These are phyloP conservation scores for Ardeotis arabs DNA, from an alignment of 2,113 vertebrate genomes.

Conservation along the genomic window DNA sequence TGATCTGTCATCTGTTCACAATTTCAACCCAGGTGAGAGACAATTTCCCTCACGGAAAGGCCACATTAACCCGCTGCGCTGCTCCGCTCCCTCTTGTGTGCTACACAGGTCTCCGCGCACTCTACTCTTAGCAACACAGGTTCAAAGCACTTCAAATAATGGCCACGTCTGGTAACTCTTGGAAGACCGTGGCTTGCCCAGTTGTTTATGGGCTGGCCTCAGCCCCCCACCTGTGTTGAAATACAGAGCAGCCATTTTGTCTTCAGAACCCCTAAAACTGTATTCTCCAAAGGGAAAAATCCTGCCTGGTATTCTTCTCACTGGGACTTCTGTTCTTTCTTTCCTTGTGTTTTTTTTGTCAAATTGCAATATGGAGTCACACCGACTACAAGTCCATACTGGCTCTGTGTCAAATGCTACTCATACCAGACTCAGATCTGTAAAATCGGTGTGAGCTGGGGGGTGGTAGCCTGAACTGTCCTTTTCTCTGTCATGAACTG, in stretches of 20 bases:
- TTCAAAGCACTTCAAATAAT: not conserved
- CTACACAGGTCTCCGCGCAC: not conserved
- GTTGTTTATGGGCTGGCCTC: not conserved
- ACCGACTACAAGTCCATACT: not conserved
- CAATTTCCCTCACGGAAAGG: not conserved
- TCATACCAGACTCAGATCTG: not conserved
- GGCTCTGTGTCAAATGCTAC: not conserved
- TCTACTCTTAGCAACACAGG: not conserved
- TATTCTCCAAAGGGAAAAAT: not conserved
- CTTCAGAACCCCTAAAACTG: not conserved
- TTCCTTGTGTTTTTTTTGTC: not conserved
- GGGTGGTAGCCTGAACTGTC: not conserved
- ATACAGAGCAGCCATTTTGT: not conserved
- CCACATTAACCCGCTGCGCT: not conserved
- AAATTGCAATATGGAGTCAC: not conserved
- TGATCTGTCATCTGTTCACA: constrained; percentile 42
- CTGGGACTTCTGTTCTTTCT: not conserved
- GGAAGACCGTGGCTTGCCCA: not conserved
- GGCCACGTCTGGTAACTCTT: not conserved
- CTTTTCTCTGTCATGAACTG: not conserved
- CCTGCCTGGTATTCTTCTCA: not conserved
- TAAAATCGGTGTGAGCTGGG: not conserved
- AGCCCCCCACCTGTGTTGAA: not conserved
- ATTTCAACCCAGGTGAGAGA: constrained; percentile 7
- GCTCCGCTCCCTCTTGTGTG: accelerated